A percentile compares a stretch with the other conserved stretches of the same genome.
Evolutionary conservation across 2,113 vertebrate species (phyloP).

Genomic region (Pimephales promelas): DNA sequence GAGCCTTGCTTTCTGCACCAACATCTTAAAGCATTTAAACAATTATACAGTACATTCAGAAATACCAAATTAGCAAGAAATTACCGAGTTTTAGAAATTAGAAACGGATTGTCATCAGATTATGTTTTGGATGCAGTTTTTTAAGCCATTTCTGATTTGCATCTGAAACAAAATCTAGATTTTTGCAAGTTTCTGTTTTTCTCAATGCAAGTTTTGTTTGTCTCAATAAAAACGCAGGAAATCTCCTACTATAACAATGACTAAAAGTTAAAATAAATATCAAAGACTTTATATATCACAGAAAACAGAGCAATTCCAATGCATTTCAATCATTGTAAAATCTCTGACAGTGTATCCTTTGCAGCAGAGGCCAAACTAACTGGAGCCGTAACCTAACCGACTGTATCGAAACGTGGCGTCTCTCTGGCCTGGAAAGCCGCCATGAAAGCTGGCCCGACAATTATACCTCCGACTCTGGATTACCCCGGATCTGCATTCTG

Average conservation of each 20-base stretch:
- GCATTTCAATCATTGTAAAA: not conserved
- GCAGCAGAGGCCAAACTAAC: slow-evolving; percentile 1
- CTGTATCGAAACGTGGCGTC: slow-evolving; percentile 36
- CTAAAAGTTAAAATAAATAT: not conserved
- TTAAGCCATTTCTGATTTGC: not conserved
- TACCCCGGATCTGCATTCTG: slow-evolving; percentile 25
- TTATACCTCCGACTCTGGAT: slow-evolving; percentile 20
- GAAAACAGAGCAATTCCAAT: not conserved
- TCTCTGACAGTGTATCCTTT: not conserved
- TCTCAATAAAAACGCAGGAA: not conserved
- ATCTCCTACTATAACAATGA: not conserved
- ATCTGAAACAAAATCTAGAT: not conserved
- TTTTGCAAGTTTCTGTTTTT: too few species aligned
- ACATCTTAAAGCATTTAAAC: not conserved
- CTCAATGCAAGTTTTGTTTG: too few species aligned
- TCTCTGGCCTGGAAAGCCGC: slow-evolving; percentile 29
- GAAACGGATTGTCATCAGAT: too few species aligned
- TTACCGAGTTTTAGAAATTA: not conserved
- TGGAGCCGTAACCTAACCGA: slow-evolving; percentile 16
- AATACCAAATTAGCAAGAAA: not conserved
- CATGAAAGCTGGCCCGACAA: slow-evolving; percentile 9
- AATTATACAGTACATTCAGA: not conserved
- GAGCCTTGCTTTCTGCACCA: not conserved
- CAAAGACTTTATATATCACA: not conserved
- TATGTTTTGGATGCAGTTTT: not conserved